Conservation (phyloP, 2,888 invertebrate species). For the Theristus sp. region DNA sequence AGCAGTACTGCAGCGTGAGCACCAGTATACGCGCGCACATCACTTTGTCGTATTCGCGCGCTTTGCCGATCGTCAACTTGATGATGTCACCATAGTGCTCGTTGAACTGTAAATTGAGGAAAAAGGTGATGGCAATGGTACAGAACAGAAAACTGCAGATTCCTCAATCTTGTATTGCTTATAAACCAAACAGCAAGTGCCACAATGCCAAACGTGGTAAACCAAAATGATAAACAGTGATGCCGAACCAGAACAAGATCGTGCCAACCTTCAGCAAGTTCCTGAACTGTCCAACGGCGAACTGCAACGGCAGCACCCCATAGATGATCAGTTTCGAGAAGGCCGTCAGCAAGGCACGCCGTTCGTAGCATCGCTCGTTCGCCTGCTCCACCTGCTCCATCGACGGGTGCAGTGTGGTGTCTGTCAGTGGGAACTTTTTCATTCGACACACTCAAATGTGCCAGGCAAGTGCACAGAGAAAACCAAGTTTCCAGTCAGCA, state of each 20-base stretch:
- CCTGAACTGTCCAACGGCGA: conserved; percentile 78
- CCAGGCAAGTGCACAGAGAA: too few species aligned
- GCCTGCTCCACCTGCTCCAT: not conserved
- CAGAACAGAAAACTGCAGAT: not conserved
- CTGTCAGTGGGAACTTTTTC: not conserved
- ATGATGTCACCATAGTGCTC: conserved; percentile 97
- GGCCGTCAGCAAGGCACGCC: conserved; percentile 80
- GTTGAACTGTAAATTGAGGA: conserved; percentile 58
- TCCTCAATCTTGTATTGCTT: too few species aligned
- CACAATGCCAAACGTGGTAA: too few species aligned
- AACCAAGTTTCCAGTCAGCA: too few species aligned
- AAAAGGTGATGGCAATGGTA: not conserved
- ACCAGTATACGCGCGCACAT: conserved; percentile 86
- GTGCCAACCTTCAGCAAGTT: conserved; percentile 25
- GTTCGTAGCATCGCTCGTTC: conserved; percentile 73
- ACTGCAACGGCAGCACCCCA: conserved; percentile 77
- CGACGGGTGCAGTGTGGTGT: not conserved
- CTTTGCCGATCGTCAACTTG: conserved; percentile 85
- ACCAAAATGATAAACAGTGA: too few species aligned
- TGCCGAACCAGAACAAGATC: not conserved
- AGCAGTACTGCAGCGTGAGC: conserved; percentile 69
- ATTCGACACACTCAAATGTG: too few species aligned
- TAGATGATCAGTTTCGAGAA: conserved; percentile 95
- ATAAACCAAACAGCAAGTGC: not conserved
- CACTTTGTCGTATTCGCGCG: conserved; percentile 88